phyloP scores from a whole-genome alignment of 2,797 vertebrate species.

The Cyclopterus lumpus region DNA sequence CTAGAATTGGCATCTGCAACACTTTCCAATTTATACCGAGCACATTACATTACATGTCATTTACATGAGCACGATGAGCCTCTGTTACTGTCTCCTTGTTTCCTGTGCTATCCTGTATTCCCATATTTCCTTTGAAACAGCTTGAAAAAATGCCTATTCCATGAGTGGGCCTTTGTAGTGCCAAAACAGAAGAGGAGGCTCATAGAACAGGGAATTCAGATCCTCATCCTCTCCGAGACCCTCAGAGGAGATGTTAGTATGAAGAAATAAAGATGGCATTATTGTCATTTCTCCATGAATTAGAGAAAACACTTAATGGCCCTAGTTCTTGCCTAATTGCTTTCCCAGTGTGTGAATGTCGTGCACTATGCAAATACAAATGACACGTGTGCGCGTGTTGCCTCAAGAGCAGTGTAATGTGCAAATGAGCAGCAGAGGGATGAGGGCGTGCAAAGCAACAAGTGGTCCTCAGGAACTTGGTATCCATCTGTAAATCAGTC shows the following conservation, averaged over 20 bases:
- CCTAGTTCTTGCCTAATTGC: slow-evolving; percentile 76
- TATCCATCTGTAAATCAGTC: slow-evolving; percentile 6
- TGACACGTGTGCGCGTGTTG: slow-evolving; percentile 58
- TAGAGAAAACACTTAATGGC: slow-evolving; percentile 69
- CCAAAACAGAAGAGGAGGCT: slow-evolving; percentile 41
- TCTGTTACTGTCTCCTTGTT: not conserved
- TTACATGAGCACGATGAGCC: not conserved
- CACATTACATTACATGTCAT: too few relatives aligned
- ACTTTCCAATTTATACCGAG: not conserved
- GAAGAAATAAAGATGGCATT: slow-evolving; percentile 40
- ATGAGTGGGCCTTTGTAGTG: not conserved
- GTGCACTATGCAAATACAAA: slow-evolving; percentile 77
- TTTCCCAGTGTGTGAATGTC: slow-evolving; percentile 79
- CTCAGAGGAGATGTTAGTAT: slow-evolving; percentile 18
- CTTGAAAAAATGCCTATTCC: slow-evolving; percentile 6
- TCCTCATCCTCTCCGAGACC: slow-evolving; percentile 29
- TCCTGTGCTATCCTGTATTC: not conserved
- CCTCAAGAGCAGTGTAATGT: slow-evolving; percentile 64
- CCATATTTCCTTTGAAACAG: slow-evolving; percentile 8
- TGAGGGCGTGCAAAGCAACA: slow-evolving; percentile 41
- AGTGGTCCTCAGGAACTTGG: slow-evolving; percentile 48
- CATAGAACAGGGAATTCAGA: slow-evolving; percentile 25
- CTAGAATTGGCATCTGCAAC: not conserved
- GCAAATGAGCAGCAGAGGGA: slow-evolving; percentile 54
- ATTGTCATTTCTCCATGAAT: slow-evolving; percentile 48